Conservation (phyloP, 1,140 invertebrate genomes). For the Coenobita brevimanus region DNA sequence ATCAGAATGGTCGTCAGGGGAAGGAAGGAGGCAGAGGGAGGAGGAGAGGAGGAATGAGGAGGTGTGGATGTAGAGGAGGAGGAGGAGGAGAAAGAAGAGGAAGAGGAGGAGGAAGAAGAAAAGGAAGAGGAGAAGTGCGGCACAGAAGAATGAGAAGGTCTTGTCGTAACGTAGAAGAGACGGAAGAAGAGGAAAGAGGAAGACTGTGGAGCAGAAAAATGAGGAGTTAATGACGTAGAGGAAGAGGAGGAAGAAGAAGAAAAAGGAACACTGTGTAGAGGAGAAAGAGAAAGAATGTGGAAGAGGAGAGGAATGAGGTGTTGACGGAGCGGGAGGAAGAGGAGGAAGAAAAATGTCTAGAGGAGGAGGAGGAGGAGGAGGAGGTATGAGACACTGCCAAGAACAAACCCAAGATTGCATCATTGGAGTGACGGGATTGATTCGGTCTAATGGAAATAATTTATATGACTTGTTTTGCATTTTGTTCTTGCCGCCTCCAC, state of each 20-base stretch:
- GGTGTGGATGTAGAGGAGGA: neutral
- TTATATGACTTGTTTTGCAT: no score
- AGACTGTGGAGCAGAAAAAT: neutral
- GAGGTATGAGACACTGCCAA: no score
- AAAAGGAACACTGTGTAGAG: neutral
- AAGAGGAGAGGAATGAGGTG: neutral
- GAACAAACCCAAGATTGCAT: no score
- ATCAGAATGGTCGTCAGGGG: conserved; percentile 55
- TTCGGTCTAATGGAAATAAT: no score
- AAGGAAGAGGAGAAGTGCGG: neutral
- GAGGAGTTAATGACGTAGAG: neutral
- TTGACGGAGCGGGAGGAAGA: conserved; percentile 8
- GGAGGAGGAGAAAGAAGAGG: neutral
- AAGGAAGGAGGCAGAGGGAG: neutral
- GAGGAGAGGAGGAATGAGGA: neutral
- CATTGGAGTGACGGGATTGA: no score
- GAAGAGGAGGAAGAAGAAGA: neutral
- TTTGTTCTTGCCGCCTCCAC: no score
- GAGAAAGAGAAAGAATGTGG: neutral
- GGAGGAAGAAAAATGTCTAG: neutral
- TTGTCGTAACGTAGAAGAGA: neutral
- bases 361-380: no score
- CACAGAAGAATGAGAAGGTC: neutral
- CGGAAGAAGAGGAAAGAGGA: neutral
- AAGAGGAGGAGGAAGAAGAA: neutral